phyloP scores from a whole-genome alignment of 2,888 invertebrate genomes.

The Hyalella azteca region DNA sequence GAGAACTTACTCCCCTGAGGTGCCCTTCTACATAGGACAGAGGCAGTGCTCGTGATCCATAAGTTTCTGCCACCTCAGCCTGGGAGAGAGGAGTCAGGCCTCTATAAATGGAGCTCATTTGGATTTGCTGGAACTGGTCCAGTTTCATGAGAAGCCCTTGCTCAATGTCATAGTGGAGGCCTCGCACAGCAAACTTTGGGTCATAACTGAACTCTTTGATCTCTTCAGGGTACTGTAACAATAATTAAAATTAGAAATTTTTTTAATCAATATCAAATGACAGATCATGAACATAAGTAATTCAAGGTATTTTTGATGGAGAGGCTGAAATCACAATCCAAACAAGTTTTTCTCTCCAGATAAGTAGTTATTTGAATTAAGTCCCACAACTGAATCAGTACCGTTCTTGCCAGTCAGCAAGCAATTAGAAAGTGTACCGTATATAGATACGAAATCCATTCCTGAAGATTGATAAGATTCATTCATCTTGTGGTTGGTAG shows the following conservation, averaged over 20 bases:
- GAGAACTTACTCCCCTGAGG: constrained; percentile 48
- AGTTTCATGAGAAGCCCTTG: constrained; percentile 91
- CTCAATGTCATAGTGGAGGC: constrained; percentile 97
- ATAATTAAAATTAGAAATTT: too few relatives aligned
- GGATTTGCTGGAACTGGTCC: constrained; percentile 95
- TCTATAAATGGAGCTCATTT: constrained; percentile 89
- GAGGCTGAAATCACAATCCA: too few relatives aligned
- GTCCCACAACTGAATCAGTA: too few relatives aligned
- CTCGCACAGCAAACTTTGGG: constrained; percentile 93
- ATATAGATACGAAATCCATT: too few relatives aligned
- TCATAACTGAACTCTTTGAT: constrained; percentile 80
- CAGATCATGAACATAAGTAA: too few relatives aligned
- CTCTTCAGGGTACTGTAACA: constrained; percentile 83
- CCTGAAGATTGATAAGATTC: not conserved
- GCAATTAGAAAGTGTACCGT: too few relatives aligned
- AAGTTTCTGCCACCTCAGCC: constrained; percentile 49
- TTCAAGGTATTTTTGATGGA: too few relatives aligned
- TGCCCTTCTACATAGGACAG: constrained; percentile 56
- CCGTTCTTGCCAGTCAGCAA: too few relatives aligned
- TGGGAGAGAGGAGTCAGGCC: constrained; percentile 45
- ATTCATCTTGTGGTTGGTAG: not conserved
- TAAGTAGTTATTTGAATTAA: too few relatives aligned
- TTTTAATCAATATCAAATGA: too few relatives aligned
- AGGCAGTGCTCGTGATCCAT: constrained; percentile 51
- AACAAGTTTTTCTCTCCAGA: too few relatives aligned